Percentiles rank a stretch among this genome's conserved stretches.
phyloP scores from a whole-genome alignment of 1,140 invertebrate genomes.

The Drosophila dunni region DNA sequence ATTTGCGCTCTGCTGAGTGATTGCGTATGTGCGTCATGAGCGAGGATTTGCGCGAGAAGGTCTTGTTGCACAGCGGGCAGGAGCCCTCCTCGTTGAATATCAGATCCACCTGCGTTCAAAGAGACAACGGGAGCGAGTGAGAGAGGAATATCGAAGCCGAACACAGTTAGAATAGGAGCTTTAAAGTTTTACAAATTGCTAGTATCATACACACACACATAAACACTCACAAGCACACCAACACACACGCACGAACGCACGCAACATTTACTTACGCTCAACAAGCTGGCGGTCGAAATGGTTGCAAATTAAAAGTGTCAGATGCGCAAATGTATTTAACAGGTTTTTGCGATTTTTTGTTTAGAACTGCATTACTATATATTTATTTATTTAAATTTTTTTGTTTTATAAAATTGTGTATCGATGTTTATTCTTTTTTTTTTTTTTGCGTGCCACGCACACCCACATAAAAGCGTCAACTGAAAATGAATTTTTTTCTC shows the following conservation, averaged over 20 bases:
- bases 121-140: background rate
- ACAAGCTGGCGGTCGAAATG: conserved; percentile 72
- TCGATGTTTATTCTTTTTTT: conserved; percentile 24
- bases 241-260: conserved; percentile 21
- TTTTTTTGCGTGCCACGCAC: conserved; percentile 59
- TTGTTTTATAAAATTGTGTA: conserved; percentile 18
- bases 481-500: conserved; percentile 78
- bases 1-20: conserved; percentile 87
- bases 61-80: conserved; percentile 87
- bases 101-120: conserved; percentile 74
- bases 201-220: conserved; percentile 19
- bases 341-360: conserved; percentile 50
- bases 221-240: conserved; percentile 6
- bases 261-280: conserved; percentile 62
- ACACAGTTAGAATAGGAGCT: conserved; percentile 15
- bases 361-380: conserved; percentile 53
- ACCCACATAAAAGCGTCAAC: conserved; percentile 80
- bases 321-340: conserved; percentile 32
- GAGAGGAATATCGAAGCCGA: background rate
- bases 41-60: conserved; percentile 86
- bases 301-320: conserved; percentile 57
- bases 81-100: conserved; percentile 85
- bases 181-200: conserved; percentile 26
- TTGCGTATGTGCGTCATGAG: conserved; percentile 87
- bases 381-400: conserved; percentile 11